Evolutionary conservation across 2,888 invertebrate genomes (phyloP).

Genomic region (Hypolimnas misippus): DNA sequence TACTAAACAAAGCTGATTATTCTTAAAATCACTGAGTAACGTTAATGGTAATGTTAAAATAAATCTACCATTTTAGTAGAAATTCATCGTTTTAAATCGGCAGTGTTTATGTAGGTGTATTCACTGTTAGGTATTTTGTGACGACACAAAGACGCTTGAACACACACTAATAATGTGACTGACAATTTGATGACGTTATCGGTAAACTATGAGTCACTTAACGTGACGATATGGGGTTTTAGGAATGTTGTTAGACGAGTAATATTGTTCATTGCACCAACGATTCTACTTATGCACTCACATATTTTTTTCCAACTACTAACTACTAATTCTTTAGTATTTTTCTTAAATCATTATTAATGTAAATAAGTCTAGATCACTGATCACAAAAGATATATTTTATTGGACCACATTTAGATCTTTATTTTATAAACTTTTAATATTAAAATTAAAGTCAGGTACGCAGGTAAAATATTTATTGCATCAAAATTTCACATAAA

Average conservation of each 20-base stretch:
- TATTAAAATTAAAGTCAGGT: too few species aligned
- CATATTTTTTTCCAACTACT: too few species aligned
- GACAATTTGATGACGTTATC: not conserved
- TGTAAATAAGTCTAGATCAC: not conserved
- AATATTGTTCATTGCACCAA: not conserved
- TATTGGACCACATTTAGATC: too few species aligned
- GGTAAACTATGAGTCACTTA: not conserved
- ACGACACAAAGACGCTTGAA: not conserved
- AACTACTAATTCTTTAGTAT: too few species aligned
- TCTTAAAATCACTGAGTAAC: not conserved
- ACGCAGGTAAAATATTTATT: slow-evolving; percentile 27
- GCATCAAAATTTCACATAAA: slow-evolving; percentile 72
- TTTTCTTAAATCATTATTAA: not conserved
- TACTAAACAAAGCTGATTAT: too few species aligned
- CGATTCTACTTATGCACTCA: too few species aligned
- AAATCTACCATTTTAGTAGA: slow-evolving; percentile 25
- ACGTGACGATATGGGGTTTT: slow-evolving; percentile 10
- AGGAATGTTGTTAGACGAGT: slow-evolving; percentile 4
- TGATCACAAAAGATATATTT: too few species aligned
- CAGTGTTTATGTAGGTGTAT: slow-evolving; percentile 11
- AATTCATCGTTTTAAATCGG: not conserved
- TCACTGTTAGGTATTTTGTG: slow-evolving; percentile 6
- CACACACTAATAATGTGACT: not conserved
- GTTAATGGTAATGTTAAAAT: not conserved
- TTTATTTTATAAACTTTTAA: too few species aligned